Evolutionary conservation across 30 jellyfish, hydroid and myxozoan species (phyloP), one percentile per base, ranked within the genome.

Genomic region (Aurelia aurita complex sp. Pacific): DNA sequence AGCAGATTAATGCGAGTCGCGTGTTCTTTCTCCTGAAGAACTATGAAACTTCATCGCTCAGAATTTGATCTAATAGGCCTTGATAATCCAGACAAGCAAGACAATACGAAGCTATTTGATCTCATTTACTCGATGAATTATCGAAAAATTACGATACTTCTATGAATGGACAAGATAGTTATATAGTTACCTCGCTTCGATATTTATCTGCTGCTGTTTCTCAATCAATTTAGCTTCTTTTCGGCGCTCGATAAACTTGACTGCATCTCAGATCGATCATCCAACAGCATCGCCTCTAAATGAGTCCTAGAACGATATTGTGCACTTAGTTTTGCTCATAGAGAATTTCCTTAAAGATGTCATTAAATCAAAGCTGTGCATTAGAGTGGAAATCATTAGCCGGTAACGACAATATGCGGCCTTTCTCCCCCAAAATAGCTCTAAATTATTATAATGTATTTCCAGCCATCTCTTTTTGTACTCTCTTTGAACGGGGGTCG

Each of bases 341-440:
- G 89, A 64, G 89, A 79, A 79, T 79, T 79, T 79, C 89, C 89
- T 79, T 65, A 42, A 36, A 51, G 38, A 70, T 64, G 81, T 64
- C 89, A 46, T 65, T 79, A 79, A 16, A 46, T 50, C 74, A 70
- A 50, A 13, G 66, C 15, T 32, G 64, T 4, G 64, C 80, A 66
- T 46, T n/a, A 17, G 74, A 34, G 80, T 51, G 89, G 60, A 79
- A 57, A 81, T 79, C 80, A 66, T 79, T 66, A 79, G 54, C 70
- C 18, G 29, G 55, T 79, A 18, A 65, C 15, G 34, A 66, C 89
- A 79, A 79, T 79, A 79, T 79, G 72, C 17, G 18, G 10, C 23
- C 61, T 61, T 35, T 66, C 67, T 75, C 67, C 67, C 88, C 89
- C 52, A 66, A 79, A 79, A 79, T 79, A 79, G 42, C 67, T 36